Percentiles rank a stretch among this genome's conserved stretches.
Conservation (phyloP, 2,797 vertebrate genomes). For the Enteromius radiatus region DNA sequence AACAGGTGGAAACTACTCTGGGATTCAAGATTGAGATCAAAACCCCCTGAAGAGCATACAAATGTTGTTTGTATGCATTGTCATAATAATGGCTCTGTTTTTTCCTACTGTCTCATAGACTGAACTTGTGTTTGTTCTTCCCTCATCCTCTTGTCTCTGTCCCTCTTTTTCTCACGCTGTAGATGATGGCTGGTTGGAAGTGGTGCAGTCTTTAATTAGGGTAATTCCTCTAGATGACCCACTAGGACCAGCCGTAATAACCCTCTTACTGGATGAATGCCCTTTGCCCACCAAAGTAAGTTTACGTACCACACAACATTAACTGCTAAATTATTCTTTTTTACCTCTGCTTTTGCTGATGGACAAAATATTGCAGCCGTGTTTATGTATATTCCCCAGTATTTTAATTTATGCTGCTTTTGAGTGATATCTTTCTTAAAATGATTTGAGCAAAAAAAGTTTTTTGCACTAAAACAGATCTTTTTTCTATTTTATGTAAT, state of each 20-base stretch:
- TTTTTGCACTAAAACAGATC: neutral
- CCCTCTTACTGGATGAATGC: constrained; percentile 95
- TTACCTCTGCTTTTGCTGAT: neutral
- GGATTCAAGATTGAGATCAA: neutral
- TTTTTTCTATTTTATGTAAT: neutral
- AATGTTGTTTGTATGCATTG: neutral
- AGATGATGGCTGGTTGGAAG: constrained; percentile 99
- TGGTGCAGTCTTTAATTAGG: constrained; percentile 97
- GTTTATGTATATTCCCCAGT: neutral
- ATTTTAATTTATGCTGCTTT: neutral
- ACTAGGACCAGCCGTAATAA: constrained; percentile 97
- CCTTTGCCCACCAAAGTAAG: constrained; percentile 97
- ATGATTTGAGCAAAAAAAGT: neutral
- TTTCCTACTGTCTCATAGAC: neutral
- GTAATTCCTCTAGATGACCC: constrained; percentile 98
- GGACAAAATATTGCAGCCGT: neutral
- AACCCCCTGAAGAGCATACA: neutral
- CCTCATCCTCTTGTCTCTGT: neutral
- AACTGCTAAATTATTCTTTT: neutral
- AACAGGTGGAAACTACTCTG: constrained; percentile 21
- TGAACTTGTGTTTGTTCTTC: neutral
- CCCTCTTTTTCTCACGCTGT: constrained; percentile 58
- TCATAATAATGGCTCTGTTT: neutral
- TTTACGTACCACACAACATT: neutral
- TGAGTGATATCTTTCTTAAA: neutral